phyloP scores from a whole-genome alignment of 2,888 invertebrate species.

The Autographa gamma region DNA sequence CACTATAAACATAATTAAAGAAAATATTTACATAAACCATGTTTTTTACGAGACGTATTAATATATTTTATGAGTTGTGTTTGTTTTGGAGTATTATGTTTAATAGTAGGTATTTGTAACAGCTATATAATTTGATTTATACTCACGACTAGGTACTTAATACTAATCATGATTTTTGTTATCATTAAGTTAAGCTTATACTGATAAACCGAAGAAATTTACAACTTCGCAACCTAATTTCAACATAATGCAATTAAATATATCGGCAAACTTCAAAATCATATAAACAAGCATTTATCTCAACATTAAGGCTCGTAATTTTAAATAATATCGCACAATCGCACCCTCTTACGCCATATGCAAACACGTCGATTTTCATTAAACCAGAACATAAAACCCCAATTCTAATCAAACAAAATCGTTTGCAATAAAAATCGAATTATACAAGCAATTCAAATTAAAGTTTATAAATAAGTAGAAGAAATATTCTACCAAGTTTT shows the following conservation, averaged over 20 bases:
- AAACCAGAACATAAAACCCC: slow-evolving; percentile 39
- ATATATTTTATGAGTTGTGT: slow-evolving; percentile 31
- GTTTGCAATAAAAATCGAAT: slow-evolving; percentile 51
- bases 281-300: not conserved
- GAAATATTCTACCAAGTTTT: not conserved
- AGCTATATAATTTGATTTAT: too few relatives aligned
- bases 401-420: slow-evolving; percentile 35
- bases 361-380: slow-evolving; percentile 30
- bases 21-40: slow-evolving; percentile 8
- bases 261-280: slow-evolving; percentile 2
- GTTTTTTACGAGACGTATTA: slow-evolving; percentile 27
- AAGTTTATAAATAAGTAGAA: slow-evolving; percentile 34
- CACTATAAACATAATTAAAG: not conserved
- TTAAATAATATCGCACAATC: slow-evolving; percentile 4
- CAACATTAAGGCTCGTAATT: not conserved
- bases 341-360: not conserved
- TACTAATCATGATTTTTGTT: too few relatives aligned
- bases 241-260: not conserved
- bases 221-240: not conserved
- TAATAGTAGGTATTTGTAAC: too few relatives aligned
- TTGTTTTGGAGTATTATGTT: slow-evolving; percentile 6
- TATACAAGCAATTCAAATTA: slow-evolving; percentile 51
- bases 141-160: too few relatives aligned
- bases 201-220: too few relatives aligned
- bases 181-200: too few relatives aligned